Base-by-base conservation (phyloP, 2,888 invertebrate genomes). In the Rhingia rostrata region DNA sequence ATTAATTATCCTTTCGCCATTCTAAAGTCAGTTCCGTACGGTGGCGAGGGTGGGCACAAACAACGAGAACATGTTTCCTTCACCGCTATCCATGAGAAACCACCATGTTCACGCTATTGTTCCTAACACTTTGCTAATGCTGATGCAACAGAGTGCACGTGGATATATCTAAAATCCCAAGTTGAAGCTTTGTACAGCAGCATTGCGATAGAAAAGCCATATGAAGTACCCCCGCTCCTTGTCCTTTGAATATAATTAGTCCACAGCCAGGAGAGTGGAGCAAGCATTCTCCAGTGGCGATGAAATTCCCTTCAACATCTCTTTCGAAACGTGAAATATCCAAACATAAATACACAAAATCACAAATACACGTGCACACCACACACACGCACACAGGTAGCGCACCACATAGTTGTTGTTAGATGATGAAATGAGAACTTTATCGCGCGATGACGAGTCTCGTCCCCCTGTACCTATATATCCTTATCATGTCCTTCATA, bases 1-100 rank as follows among this genome's bases (percentile, higher is more conserved):
- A 63, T 63, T 73, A 63, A 73, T 73, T 73, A 63, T 63, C 63
- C 73, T 53, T 63, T 63, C 63, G 63, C 54, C 63, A 35, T 43
- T 69, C 45, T 10, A 39, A 39, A 70, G 45, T 56, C 54, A 32
- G 37, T 41, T 41, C 10, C 41, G 9, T 43, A 41, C 33, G 33
- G 49, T 14, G 43, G 33, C n/a, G n/a, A n/a, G n/a, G n/a, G n/a
- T n/a, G 33, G 30, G 41, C 60, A 54, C 53, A 53, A 61, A 14
- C 30, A 51, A 30, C 30, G 45, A 63, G 64, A 30, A 73, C 30
- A 10, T 60, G 22, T 54, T 33, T 3, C 35, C 10, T 49, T 7
- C 47, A 22, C 7, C 14, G 7, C 49, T 22, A 49, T 47, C 35
- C 37, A 47, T 35, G 47, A 10, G 12, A 12, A 51, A 53, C 6